Percentiles rank a stretch among this genome's conserved stretches.
phyloP scores from a whole-genome alignment of 2,797 vertebrate species.

The Hemibagrus guttatus region DNA sequence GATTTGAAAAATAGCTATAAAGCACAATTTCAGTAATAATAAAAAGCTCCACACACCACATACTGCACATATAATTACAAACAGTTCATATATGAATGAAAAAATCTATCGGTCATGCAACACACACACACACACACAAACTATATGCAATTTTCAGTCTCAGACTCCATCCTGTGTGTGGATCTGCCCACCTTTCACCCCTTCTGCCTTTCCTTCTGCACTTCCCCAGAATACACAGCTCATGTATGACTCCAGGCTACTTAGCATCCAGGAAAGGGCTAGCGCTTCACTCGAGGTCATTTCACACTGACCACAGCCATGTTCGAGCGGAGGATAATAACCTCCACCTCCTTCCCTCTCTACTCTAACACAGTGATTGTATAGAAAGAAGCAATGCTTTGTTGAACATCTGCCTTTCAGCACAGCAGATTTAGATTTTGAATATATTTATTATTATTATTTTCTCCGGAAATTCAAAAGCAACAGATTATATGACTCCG shows the following conservation, averaged over 20 bases:
- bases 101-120: neutral
- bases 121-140: neutral
- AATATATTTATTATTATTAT: neutral
- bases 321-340: conserved; percentile 5
- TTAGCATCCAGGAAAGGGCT: conserved; percentile 43
- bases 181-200: conserved; percentile 25
- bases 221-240: conserved; percentile 31
- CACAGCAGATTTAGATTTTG: neutral
- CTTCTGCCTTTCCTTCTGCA: conserved; percentile 7
- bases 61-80: neutral
- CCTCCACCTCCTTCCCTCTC: conserved; percentile 18
- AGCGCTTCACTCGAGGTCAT: conserved; percentile 30
- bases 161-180: conserved; percentile 29
- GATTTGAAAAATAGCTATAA: neutral
- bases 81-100: neutral
- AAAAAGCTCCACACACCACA: neutral
- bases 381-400: neutral
- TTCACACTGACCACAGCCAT: conserved; percentile 22
- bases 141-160: conserved; percentile 38
- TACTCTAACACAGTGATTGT: neutral
- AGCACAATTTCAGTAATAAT: neutral
- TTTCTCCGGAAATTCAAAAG: neutral
- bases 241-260: conserved; percentile 34
- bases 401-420: neutral
- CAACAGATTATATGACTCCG: neutral